Evolutionary conservation across 2,113 vertebrate species (phyloP), one percentile per base, ranked within the genome.

Genomic region (Sturnira hondurensis): DNA sequence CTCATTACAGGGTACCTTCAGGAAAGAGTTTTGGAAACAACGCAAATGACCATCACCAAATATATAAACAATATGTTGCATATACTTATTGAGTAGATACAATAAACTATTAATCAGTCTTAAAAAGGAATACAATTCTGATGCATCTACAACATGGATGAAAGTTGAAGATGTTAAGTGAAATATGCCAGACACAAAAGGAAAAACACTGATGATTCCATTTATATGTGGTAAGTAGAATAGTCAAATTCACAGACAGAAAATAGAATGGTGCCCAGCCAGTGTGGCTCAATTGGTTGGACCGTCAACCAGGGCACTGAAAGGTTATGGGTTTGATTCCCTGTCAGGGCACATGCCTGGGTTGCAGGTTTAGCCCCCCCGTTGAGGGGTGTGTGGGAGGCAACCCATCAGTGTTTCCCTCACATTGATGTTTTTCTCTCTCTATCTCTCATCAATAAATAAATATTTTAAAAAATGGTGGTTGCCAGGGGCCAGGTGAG

Each of bases 21-120:
- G 31, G 82, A 78, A 96, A 89, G 52, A 61, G 80, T 94, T 92
- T 78, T 70, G 22, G 70, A 71, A 93, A 87, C 12, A 82, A 93
- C n/a, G 22, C 47, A 95, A 71, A 94, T 31, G 22, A 33, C 33
- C 26, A 84, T 3, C 3, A 41, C 58, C 7, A 68, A 56, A 88
- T n/a, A 70, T 10, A 71, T n/a, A 63, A 33, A 83, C 20, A 82
- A 89, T 50, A 93, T 36, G 47, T 63, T 61, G 33, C 54, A 36
- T 68, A 86, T 16, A 74, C 16, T 54, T 58, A n/a, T n/a, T n/a
- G n/a, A n/a, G n/a, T n/a, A n/a, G n/a, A n/a, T n/a, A 65, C 7
- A 81, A n/a, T 24, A 33, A 10, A 56, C 56, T 78, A 71, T 86
- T 71, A 92, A 76, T 82, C 68, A 87, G 20, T 7, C 58, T 94